A percentile compares a stretch with the other conserved stretches of the same genome.
These are phyloP conservation scores for Glyphotaelius pellucidus DNA, from an alignment of 2,888 invertebrate genomes.

Conservation along the genomic window DNA sequence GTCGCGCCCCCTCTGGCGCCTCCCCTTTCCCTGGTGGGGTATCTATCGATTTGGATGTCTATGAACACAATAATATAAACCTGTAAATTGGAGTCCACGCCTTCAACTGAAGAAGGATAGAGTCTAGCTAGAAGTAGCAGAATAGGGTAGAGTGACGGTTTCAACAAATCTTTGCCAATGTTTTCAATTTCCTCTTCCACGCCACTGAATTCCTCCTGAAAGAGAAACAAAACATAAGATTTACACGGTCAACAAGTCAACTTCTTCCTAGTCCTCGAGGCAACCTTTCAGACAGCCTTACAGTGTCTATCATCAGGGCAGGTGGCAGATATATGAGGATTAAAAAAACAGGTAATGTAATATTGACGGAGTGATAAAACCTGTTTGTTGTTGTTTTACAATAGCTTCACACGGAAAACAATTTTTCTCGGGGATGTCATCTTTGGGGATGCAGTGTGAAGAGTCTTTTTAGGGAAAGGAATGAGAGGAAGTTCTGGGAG, in stretches of 20 bases:
- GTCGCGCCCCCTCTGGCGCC: no score
- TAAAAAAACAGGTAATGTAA: not conserved
- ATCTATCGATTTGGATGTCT: not conserved
- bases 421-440: no score
- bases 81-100: constrained; percentile 82
- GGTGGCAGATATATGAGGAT: no score
- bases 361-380: no score
- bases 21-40: no score
- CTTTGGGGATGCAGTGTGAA: no score
- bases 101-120: constrained; percentile 86
- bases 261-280: not conserved
- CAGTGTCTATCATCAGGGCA: not conserved
- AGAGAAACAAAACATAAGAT: constrained; percentile 28
- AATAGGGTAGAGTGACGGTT: constrained; percentile 85
- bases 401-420: no score
- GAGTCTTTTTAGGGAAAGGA: no score
- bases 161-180: constrained; percentile 71
- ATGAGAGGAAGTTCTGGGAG: no score
- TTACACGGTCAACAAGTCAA: not conserved
- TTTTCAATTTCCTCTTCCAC: constrained; percentile 68
- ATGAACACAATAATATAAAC: constrained; percentile 70
- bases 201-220: constrained; percentile 68
- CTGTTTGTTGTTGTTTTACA: no score
- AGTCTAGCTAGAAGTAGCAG: constrained; percentile 87
- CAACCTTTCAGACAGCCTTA: not conserved